Evolutionary conservation across 2,113 vertebrate species (phyloP).

Genomic region (Alethe diademata): DNA sequence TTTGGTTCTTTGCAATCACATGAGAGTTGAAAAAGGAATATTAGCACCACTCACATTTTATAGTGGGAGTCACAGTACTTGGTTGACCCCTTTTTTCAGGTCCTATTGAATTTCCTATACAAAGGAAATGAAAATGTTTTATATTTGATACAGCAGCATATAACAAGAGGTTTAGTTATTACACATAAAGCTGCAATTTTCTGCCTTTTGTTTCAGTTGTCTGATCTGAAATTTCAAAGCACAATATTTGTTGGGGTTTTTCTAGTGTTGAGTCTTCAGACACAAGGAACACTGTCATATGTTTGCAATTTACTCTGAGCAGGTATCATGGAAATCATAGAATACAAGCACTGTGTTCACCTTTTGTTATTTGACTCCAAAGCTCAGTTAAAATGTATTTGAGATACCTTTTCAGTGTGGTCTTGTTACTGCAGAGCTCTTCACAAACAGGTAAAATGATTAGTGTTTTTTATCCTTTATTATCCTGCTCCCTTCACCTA

Average conservation of each 20-base stretch:
- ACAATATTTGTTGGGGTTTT: neutral
- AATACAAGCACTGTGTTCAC: neutral
- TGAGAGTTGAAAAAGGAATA: constrained; percentile 72
- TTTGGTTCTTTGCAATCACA: constrained; percentile 72
- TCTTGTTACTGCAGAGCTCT: neutral
- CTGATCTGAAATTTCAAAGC: constrained; percentile 59
- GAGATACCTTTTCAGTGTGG: neutral
- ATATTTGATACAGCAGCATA: constrained; percentile 74
- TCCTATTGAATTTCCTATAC: constrained; percentile 77
- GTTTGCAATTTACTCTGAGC: neutral
- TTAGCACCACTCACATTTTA: constrained; percentile 77
- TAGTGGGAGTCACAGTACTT: constrained; percentile 70
- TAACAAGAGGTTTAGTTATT: constrained; percentile 75
- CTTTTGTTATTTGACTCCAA: neutral
- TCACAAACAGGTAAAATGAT: neutral
- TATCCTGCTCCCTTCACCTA: neutral
- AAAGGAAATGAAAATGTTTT: constrained; percentile 80
- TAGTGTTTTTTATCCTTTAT: neutral
- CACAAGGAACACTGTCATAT: neutral
- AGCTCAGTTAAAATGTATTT: neutral
- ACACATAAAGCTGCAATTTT: constrained; percentile 60
- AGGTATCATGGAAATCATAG: neutral
- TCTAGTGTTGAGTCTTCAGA: constrained; percentile 22
- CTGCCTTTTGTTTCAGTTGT: constrained; percentile 68
- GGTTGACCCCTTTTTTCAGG: constrained; percentile 72